Percentiles rank a stretch among this genome's conserved stretches.
phyloP scores from a whole-genome alignment of 2,888 invertebrate genomes.

The Drosophila ochracea region DNA sequence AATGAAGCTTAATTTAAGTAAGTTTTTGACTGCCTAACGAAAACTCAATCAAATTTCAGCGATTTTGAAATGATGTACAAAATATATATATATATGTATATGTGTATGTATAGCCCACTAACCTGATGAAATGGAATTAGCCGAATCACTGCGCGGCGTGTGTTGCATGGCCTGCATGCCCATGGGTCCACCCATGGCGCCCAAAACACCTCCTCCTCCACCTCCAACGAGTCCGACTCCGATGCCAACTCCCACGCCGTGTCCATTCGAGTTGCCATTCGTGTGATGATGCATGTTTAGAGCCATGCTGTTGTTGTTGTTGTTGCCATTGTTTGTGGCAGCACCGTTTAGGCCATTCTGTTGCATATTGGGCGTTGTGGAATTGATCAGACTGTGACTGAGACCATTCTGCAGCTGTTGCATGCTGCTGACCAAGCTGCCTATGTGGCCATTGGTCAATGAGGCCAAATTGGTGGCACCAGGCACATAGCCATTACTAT shows the following conservation, averaged over 20 bases:
- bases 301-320: slow-evolving; percentile 8
- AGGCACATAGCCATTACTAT: slow-evolving; percentile 57
- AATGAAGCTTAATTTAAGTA: neutral
- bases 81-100: neutral
- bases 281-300: slow-evolving; percentile 57
- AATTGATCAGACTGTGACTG: slow-evolving; percentile 64
- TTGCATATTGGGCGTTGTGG: slow-evolving; percentile 66
- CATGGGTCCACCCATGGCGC: slow-evolving; percentile 48
- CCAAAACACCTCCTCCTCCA: slow-evolving; percentile 7
- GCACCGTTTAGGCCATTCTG: slow-evolving; percentile 60
- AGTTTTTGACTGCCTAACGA: neutral
- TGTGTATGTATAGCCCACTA: slow-evolving; percentile 57
- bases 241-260: slow-evolving; percentile 21
- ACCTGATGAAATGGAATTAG: slow-evolving; percentile 85
- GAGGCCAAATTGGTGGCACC: slow-evolving; percentile 68
- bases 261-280: slow-evolving; percentile 68
- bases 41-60: slow-evolving; percentile 17
- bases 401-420: slow-evolving; percentile 68
- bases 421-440: slow-evolving; percentile 60
- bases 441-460: slow-evolving; percentile 57
- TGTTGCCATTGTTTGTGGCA: neutral
- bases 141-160: slow-evolving; percentile 85
- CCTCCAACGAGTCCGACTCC: slow-evolving; percentile 38
- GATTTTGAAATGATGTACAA: neutral
- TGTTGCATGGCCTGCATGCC: slow-evolving; percentile 78